Percentiles rank a stretch among this genome's conserved stretches.
These are phyloP conservation scores for Engraulis encrasicolus DNA, from an alignment of 2,113 vertebrate species.

Conservation along the genomic window DNA sequence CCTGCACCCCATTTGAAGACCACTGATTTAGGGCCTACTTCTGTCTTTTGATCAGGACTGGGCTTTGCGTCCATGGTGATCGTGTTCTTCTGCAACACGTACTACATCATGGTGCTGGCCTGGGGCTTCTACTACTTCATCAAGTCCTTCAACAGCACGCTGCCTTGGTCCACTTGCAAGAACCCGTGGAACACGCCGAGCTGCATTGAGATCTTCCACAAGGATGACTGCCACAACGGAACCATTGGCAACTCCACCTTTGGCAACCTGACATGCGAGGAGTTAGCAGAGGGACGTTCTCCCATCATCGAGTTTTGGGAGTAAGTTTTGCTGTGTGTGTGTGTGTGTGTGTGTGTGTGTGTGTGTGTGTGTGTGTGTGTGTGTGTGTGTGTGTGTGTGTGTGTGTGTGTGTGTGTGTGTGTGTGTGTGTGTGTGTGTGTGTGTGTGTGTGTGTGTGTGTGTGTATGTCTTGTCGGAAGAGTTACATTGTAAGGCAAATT, in stretches of 20 bases:
- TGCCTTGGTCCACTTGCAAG: slow-evolving; percentile 80
- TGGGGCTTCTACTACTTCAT: slow-evolving; percentile 84
- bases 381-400: no score
- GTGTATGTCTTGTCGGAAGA: no score
- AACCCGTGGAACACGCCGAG: slow-evolving; percentile 78
- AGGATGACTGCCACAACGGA: slow-evolving; percentile 67
- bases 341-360: no score
- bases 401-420: no score
- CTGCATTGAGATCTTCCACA: slow-evolving; percentile 75
- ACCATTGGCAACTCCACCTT: slow-evolving; percentile 64
- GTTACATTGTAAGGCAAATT: no score
- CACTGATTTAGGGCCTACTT: no score
- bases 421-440: no score
- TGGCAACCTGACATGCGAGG: slow-evolving; percentile 72
- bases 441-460: no score
- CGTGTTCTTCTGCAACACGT: slow-evolving; percentile 85
- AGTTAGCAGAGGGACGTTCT: slow-evolving; percentile 64
- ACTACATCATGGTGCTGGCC: slow-evolving; percentile 87
- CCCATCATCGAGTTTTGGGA: slow-evolving; percentile 84
- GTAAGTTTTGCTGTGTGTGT: slow-evolving; percentile 70
- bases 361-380: no score
- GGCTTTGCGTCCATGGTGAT: slow-evolving; percentile 83
- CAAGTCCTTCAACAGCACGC: slow-evolving; percentile 73
- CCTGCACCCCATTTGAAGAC: no score
- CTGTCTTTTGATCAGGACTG: no score